Evolutionary conservation across 2,113 vertebrate species (phyloP), one percentile per base, ranked within the genome.

Genomic region (Pelusios castaneus): DNA sequence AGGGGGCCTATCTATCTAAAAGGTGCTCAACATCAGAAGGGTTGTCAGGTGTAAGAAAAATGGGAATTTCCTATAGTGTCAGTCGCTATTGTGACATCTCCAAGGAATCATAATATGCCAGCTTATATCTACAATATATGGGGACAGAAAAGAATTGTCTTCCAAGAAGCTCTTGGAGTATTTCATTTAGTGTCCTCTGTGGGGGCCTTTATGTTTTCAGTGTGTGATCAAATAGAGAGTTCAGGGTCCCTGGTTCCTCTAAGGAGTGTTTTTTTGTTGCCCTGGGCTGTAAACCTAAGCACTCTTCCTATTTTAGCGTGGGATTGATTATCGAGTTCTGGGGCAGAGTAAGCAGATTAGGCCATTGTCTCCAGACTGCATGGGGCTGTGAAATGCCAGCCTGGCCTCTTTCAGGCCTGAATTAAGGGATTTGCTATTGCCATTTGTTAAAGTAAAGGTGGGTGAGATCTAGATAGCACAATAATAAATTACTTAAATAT

Each of bases 391-490:
- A 96, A 97, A 95, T 91, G 88, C 95, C 94, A 93, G 93, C 94
- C 95, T 96, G 96, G 91, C 91, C 96, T 93, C 94, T 97, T 92
- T 96, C 95, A 87, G 97, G 96, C 95, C 83, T 51, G 94, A 97
- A 98, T 97, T 97, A 97, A 98, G 88, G 96, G 97, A 98, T 98
- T 98, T 97, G 93, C 95, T 91, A 34, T 97, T 97, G 97, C 97
- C 98, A 97, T 97, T 98, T 97, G 94, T 97, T 97, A 93, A 96
- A 97, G 97, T 98, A 98, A 97, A 97, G 96, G 90, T 97, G 91
- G 89, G 96, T 96, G 89, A 90, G 97, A 89, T 83, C 95, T 91
- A 94, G 95, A 97, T 97, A 91, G 89, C 94, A 91, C 95, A 88
- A 91, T 96, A 97, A 97, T 97, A 94, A 97, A 97, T 97, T 97